phyloP scores from a whole-genome alignment of 2,797 vertebrate species.

The Balearica regulorum region DNA sequence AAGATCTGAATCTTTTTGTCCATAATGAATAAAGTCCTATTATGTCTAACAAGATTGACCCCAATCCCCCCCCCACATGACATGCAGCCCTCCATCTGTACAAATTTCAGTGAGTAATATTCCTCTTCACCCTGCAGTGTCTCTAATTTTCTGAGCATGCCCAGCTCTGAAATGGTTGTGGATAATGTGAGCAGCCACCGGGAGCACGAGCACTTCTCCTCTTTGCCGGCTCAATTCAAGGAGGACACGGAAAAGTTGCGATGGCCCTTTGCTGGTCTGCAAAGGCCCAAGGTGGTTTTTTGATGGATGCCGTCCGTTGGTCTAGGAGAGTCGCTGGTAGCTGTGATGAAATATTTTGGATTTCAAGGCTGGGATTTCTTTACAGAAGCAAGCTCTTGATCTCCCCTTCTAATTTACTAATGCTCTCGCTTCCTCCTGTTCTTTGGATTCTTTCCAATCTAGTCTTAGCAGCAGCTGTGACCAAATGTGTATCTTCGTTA shows the following conservation, averaged over 20 bases:
- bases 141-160: background rate
- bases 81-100: background rate
- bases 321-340: background rate
- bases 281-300: background rate
- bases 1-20: background rate
- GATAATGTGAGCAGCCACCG: background rate
- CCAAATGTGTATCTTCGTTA: background rate
- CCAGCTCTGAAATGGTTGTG: background rate
- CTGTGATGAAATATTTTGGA: background rate
- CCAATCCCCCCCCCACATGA: background rate
- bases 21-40: background rate
- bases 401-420: background rate
- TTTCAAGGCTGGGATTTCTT: background rate
- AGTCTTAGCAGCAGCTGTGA: slow-evolving; percentile 21
- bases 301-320: background rate
- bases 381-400: background rate
- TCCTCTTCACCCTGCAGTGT: background rate
- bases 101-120: background rate
- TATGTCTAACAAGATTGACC: slow-evolving; percentile 41
- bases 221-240: background rate
- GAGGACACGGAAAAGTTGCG: background rate
- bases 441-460: background rate
- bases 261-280: background rate
- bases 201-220: background rate
- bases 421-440: background rate